Base-by-base conservation (phyloP, 2,113 vertebrate species). In the Anolis sagrei region DNA sequence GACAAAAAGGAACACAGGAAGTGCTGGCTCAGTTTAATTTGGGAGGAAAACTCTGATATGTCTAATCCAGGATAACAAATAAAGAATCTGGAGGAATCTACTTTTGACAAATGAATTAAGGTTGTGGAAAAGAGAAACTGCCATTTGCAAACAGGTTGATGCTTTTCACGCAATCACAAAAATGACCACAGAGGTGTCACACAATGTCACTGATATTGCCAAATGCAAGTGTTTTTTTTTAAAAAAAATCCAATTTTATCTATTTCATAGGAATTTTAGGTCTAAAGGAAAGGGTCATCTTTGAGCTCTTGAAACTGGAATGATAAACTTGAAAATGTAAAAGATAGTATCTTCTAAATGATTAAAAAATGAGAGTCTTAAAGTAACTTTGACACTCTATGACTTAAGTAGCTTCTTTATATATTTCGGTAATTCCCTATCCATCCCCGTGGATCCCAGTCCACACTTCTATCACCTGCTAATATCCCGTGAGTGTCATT, bases 301-400 rank as follows among this genome's bases (percentile, higher is more conserved):
- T 25, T 61, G 27, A 73, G 16, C 18, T 66, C 13, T 66, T 13
- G n/a, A 32, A 27, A 76, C 27, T 25, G 27, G 61, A 49, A 19
- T 48, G 39, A 76, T 68, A 21, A 66, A 36, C 11, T 76, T 64
- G 39, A 49, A 83, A 76, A 66, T 7, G 19, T 10, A 18, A 44
- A 34, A 76, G 58, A 27, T 44, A 76, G 74, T 61, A 76, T 19
- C 74, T 76, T 61, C 61, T 68, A 76, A 76, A 84, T 51, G 39
- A 11, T 68, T 19, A 84, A 29, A 64, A 61, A 61, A 83, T 21
- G 29, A 10, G 14, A 4, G 29, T 39, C 7, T 82, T 83, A 11
- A 18, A n/a, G 34, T 44, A 25, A 44, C 5, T 73, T 73, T 21
- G 44, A 49, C 27, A 48, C 27, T n/a, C 25, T 16, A n/a, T 8